Percentiles rank a stretch among this genome's conserved stretches.
Evolutionary conservation across 2,113 vertebrate genomes (phyloP).

Genomic region (Labeo catla): DNA sequence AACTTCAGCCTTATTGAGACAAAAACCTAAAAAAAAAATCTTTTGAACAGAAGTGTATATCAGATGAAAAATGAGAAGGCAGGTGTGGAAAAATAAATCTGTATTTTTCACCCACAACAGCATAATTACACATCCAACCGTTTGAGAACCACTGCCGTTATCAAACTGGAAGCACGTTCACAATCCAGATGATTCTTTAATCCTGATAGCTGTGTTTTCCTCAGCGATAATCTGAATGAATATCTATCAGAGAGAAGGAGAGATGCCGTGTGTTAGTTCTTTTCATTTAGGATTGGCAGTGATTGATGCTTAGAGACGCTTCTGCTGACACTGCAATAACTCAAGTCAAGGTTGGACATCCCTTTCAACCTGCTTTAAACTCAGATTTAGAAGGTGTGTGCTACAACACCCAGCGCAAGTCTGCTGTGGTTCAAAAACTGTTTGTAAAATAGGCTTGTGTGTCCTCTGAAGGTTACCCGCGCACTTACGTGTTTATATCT

Average conservation of each 20-base stretch:
- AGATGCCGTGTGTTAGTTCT: conserved; percentile 63
- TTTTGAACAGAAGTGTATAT: background rate
- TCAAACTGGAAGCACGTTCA: background rate
- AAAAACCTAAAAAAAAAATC: background rate
- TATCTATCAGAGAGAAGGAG: conserved; percentile 64
- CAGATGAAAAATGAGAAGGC: background rate
- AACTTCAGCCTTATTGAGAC: too few species aligned
- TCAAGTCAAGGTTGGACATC: conserved; percentile 64
- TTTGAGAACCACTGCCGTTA: background rate
- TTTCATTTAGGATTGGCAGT: conserved; percentile 67
- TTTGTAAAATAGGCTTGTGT: conserved; percentile 6
- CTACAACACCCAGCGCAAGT: conserved; percentile 45
- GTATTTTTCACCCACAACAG: background rate
- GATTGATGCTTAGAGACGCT: conserved; percentile 69
- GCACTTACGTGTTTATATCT: background rate
- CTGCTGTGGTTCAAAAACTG: conserved; percentile 23
- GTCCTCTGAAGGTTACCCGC: conserved; percentile 27
- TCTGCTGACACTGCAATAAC: conserved; percentile 69
- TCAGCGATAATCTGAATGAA: conserved; percentile 69
- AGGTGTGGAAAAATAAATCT: background rate
- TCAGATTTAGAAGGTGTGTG: conserved; percentile 59
- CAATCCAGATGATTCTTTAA: conserved; percentile 48
- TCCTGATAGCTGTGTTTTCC: conserved; percentile 57
- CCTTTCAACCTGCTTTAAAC: conserved; percentile 66
- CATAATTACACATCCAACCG: background rate